Evolutionary conservation across 2,888 invertebrate genomes (phyloP).

Genomic region (Coelogynopora nodosa): DNA sequence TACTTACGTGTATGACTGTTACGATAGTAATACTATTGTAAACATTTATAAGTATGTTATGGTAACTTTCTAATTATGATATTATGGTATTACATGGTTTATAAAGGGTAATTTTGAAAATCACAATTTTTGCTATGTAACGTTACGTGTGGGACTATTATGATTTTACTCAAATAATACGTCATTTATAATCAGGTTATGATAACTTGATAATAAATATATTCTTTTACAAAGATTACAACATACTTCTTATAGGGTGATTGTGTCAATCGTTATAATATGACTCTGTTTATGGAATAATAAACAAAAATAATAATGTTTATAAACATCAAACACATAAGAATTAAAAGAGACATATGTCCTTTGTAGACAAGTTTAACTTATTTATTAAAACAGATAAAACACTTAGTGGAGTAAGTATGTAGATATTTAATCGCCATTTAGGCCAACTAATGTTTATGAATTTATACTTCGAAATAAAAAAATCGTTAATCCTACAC

Average conservation of each 20-base stretch:
- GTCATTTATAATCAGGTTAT: background rate
- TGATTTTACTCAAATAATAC: background rate
- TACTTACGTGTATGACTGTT: background rate
- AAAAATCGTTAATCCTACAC: no score
- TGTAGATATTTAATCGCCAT: background rate
- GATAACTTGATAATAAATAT: background rate
- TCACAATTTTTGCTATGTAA: background rate
- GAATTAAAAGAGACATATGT: background rate
- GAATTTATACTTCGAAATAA: no score
- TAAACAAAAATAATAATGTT: background rate
- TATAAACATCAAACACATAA: background rate
- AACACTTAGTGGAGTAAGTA: background rate
- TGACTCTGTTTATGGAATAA: background rate
- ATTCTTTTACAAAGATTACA: background rate
- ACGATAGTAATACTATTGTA: background rate
- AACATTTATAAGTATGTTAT: background rate
- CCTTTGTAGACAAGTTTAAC: background rate
- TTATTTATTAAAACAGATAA: background rate
- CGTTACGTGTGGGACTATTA: background rate
- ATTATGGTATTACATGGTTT: background rate
- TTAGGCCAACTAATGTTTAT: no score
- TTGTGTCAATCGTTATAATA: background rate
- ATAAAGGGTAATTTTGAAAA: background rate
- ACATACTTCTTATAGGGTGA: background rate
- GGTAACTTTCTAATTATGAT: background rate